Evolutionary conservation across 2,113 vertebrate species (phyloP).

Genomic region (Petromus typicus): DNA sequence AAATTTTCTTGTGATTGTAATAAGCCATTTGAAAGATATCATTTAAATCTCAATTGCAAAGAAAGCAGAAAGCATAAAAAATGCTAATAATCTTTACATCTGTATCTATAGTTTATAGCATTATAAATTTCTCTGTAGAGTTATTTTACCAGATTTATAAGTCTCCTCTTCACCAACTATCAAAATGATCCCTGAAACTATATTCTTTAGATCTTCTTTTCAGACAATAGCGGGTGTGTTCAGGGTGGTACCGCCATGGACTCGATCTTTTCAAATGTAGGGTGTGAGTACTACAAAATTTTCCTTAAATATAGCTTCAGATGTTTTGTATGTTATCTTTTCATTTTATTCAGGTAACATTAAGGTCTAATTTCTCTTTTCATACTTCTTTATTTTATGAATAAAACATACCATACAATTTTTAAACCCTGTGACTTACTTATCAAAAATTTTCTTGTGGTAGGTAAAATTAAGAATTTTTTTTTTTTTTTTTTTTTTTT

Average conservation of each 20-base stretch:
- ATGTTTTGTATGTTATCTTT: neutral
- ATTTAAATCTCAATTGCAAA: neutral
- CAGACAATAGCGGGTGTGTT: too few relatives aligned
- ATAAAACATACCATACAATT: neutral
- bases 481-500: too few relatives aligned
- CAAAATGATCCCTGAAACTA: too few relatives aligned
- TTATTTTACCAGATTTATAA: neutral
- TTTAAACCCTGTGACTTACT: neutral
- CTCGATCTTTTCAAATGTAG: neutral
- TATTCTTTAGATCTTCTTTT: too few relatives aligned
- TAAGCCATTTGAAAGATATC: neutral
- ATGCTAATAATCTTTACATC: neutral
- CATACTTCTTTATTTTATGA: neutral
- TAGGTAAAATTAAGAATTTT: neutral
- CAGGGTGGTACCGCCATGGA: too few relatives aligned
- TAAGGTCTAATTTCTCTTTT: neutral
- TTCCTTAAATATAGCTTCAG: neutral
- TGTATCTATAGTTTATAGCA: neutral
- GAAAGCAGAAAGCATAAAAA: neutral
- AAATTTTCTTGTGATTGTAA: neutral
- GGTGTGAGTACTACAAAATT: neutral
- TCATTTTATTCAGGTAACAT: slow-evolving; percentile 35
- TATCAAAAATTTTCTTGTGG: neutral
- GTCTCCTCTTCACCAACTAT: neutral
- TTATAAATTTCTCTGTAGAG: neutral